phyloP scores from a whole-genome alignment of 2,888 invertebrate species.

The Synanthedon andrenaeformis region DNA sequence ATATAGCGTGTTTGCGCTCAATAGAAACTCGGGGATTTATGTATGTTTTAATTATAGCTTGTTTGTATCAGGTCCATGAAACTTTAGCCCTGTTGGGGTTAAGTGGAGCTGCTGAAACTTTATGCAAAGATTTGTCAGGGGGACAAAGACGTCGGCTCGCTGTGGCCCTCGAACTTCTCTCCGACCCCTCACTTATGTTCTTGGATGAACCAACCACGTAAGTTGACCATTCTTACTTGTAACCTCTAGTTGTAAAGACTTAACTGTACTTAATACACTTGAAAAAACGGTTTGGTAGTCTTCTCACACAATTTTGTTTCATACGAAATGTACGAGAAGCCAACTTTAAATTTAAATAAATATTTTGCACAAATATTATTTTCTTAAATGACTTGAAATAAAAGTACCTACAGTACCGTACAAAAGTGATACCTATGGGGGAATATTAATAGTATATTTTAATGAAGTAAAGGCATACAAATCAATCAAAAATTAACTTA shows the following conservation, averaged over 20 bases:
- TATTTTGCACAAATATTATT: too few relatives aligned
- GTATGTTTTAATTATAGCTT: not conserved
- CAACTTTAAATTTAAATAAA: too few relatives aligned
- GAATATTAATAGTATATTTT: too few relatives aligned
- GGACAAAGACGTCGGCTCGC: constrained; percentile 86
- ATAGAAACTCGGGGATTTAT: too few relatives aligned
- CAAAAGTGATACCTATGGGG: too few relatives aligned
- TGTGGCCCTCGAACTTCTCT: constrained; percentile 85
- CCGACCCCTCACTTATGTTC: constrained; percentile 89
- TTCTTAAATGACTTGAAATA: too few relatives aligned
- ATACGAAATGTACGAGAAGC: too few relatives aligned
- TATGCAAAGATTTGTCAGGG: constrained; percentile 82
- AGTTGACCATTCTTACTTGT: constrained; percentile 23
- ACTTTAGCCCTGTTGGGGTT: constrained; percentile 80
- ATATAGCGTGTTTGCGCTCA: too few relatives aligned
- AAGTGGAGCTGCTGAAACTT: constrained; percentile 75
- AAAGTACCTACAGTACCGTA: too few relatives aligned
- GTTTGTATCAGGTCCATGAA: constrained; percentile 74
- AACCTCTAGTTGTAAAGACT: not conserved
- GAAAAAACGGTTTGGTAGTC: not conserved
- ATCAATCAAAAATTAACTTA: too few relatives aligned
- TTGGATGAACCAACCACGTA: constrained; percentile 90
- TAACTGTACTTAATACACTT: not conserved
- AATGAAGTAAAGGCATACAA: too few relatives aligned
- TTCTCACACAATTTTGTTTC: too few relatives aligned